A percentile compares a stretch with the other conserved stretches of the same genome.
Conservation (phyloP, 2,888 invertebrate species). For the Oscheius myriophilus region DNA sequence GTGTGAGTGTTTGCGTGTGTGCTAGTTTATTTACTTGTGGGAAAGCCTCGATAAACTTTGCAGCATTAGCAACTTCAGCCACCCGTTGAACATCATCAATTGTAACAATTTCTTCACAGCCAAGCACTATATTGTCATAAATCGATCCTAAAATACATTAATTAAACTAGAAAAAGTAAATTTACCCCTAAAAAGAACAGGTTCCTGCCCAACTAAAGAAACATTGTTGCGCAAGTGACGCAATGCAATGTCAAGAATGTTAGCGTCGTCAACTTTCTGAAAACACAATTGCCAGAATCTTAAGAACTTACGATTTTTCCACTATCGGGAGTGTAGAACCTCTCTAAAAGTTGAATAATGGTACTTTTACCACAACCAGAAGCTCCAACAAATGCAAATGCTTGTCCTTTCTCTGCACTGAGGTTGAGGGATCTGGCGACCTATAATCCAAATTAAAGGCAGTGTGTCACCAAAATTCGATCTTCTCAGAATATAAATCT, state of each 20-base stretch:
- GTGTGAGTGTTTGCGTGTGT: no score
- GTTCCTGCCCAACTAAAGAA: conserved; percentile 60
- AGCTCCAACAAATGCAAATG: conserved; percentile 72
- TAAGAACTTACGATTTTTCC: conserved; percentile 66
- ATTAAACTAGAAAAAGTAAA: background rate
- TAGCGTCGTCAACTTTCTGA: conserved; percentile 44
- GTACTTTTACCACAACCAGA: conserved; percentile 72
- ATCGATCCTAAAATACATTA: conserved; percentile 36
- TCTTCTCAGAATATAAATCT: no score
- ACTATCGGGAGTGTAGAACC: conserved; percentile 70
- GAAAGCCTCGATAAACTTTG: conserved; percentile 50
- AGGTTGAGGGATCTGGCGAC: conserved; percentile 25
- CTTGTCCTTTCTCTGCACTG: conserved; percentile 34
- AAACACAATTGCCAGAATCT: conserved; percentile 1
- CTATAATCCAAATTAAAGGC: no score
- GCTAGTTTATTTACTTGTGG: conserved; percentile 27
- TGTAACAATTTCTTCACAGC: conserved; percentile 33
- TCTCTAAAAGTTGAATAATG: conserved; percentile 71
- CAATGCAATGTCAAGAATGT: conserved; percentile 38
- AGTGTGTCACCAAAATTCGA: no score
- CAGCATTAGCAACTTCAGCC: conserved; percentile 48
- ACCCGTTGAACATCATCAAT: conserved; percentile 45
- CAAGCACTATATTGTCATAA: conserved; percentile 46
- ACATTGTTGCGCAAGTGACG: conserved; percentile 52
- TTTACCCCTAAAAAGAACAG: conserved; percentile 48